Evolutionary conservation across 1,140 invertebrate species (phyloP), one percentile per base, ranked within the genome.

Genomic region (Drosophila willistoni): DNA sequence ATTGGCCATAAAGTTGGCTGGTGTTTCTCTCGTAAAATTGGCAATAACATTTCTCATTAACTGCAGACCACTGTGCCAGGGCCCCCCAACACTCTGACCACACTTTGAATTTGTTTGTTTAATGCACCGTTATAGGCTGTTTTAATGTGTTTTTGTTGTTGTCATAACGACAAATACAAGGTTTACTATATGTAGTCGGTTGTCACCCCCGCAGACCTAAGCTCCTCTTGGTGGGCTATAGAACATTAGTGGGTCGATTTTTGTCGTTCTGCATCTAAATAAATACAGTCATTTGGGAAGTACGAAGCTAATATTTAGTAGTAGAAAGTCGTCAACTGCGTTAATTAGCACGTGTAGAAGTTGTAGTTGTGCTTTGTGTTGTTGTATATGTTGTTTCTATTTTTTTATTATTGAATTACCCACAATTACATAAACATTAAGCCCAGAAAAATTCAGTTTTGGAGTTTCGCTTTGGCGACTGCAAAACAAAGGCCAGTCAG

Each of bases 401-500:
- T 25, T 47, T 47, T 3, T 51, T 42, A 22, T 59, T 47, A 29
- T 29, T 69, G 42, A 66, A 56, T 44, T 70, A 67, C 66, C 81
- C 81, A 68, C 68, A 86, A 87, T 85, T 87, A 86, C 85, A 85
- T 86, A 86, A 86, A 82, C 79, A 85, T 81, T 86, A 86, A 44
- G 60, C 75, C 59, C 68, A 77, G 73, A 77, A 77, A 29, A 61
- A 61, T 64, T 76, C 66, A 47, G 69, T 57, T 60, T 29, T 51
- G 25, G 54, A 34, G 65, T 59, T 62, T 19, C 14, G 33, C 42
- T 69, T 61, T 56, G 69, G 42, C 65, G 72, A 42, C 36, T 59
- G 61, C 73, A 47, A 60, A 64, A 29, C 67, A 29, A 64, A 63
- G 55, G 14, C 66, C 51, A 33, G 61, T 54, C 41, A 77, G 36